Conservation (phyloP, 2,797 vertebrate species). For the Chiroxiphia lanceolata region DNA sequence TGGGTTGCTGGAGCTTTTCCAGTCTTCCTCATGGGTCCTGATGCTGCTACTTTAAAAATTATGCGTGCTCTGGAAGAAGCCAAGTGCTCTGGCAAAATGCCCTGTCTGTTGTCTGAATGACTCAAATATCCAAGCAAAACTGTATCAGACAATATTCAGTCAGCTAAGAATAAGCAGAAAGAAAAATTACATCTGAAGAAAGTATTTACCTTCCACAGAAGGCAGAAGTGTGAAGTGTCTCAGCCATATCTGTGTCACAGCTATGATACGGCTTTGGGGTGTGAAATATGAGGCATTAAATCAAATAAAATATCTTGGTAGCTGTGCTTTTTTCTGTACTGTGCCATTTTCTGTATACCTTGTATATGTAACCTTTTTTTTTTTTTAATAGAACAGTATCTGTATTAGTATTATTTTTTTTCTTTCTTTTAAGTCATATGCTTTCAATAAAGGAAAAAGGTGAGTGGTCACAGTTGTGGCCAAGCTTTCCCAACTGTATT, state of each 20-base stretch:
- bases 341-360: neutral
- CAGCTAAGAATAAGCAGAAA: neutral
- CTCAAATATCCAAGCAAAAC: slow-evolving; percentile 9
- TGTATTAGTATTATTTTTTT: neutral
- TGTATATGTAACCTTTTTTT: neutral
- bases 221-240: neutral
- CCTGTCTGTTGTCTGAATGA: slow-evolving; percentile 12
- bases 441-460: neutral
- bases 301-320: neutral
- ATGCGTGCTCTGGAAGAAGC: neutral
- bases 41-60: slow-evolving; percentile 51
- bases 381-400: neutral
- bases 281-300: neutral
- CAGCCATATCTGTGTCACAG: neutral
- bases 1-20: slow-evolving; percentile 41
- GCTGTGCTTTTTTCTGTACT: neutral
- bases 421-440: neutral
- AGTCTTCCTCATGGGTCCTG: slow-evolving; percentile 5
- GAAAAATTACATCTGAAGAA: neutral
- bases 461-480: neutral
- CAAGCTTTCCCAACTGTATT: neutral
- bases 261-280: neutral
- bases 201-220: neutral
- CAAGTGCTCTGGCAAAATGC: slow-evolving; percentile 21
- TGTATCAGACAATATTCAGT: neutral